Conservation (phyloP, 2,113 vertebrate genomes). For the Butastur rufipennis region DNA sequence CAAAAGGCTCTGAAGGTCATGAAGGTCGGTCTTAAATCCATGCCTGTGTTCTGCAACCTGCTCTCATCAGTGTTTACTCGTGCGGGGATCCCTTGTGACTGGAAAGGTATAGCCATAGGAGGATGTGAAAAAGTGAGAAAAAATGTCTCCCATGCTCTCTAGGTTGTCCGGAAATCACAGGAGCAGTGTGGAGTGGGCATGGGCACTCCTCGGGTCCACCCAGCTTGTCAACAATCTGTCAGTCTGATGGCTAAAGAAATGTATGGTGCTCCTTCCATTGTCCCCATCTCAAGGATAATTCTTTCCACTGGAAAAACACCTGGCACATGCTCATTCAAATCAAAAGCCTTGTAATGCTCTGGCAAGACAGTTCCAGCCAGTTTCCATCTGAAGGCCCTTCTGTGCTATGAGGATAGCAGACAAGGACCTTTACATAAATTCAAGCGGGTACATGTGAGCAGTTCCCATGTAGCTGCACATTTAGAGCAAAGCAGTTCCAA, state of each 20-base stretch:
- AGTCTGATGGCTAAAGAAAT: neutral
- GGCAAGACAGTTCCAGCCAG: neutral
- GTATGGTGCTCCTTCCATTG: neutral
- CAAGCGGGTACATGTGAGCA: accelerated
- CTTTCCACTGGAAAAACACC: neutral
- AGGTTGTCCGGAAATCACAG: neutral
- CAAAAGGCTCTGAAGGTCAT: neutral
- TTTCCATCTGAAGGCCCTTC: neutral
- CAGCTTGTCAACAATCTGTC: neutral
- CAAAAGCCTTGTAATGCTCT: neutral
- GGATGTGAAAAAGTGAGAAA: neutral
- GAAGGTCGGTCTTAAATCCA: neutral
- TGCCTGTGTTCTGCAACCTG: neutral
- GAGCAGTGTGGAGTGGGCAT: accelerated
- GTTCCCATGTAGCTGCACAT: neutral
- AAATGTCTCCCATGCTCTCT: neutral
- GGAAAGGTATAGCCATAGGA: neutral
- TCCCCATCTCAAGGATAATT: neutral
- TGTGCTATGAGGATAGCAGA: neutral
- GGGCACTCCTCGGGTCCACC: accelerated
- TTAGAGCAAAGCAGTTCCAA: neutral
- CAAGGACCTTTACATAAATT: neutral
- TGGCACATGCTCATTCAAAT: neutral
- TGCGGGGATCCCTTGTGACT: neutral
- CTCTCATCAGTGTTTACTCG: neutral